Conservation (phyloP, 2,797 vertebrate species). For the Orientallactaga sibirica region DNA sequence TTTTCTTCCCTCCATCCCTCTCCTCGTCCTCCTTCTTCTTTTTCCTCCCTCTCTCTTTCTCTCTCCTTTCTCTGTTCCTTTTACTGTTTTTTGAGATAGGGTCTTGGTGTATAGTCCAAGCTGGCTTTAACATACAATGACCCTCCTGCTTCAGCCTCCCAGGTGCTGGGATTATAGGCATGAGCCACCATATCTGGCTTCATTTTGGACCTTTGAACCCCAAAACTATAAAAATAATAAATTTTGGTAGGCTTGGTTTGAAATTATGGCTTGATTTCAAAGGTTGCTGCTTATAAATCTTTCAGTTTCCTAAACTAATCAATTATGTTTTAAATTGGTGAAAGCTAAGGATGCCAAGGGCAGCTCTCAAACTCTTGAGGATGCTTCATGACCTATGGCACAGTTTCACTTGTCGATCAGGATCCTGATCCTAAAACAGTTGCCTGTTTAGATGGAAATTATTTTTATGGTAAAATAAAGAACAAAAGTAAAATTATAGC, state of each 20-base stretch:
- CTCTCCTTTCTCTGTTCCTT: neutral
- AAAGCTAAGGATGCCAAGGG: slow-evolving; percentile 51
- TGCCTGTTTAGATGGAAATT: slow-evolving; percentile 61
- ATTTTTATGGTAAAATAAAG: slow-evolving; percentile 56
- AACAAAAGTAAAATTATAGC: slow-evolving; percentile 70
- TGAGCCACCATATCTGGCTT: too few relatives aligned
- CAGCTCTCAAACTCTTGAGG: slow-evolving; percentile 14
- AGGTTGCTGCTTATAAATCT: slow-evolving; percentile 29
- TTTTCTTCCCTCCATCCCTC: neutral
- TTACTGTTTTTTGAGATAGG: neutral
- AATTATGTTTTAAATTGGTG: slow-evolving; percentile 7
- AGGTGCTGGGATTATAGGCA: neutral
- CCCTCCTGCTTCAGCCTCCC: neutral
- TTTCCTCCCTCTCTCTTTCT: neutral
- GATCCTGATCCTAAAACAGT: slow-evolving; percentile 14
- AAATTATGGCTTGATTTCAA: slow-evolving; percentile 42
- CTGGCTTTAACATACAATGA: neutral
- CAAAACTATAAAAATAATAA: slow-evolving; percentile 28
- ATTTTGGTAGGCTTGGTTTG: slow-evolving; percentile 5
- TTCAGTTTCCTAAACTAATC: slow-evolving; percentile 31
- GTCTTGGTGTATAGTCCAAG: neutral
- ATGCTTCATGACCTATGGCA: neutral
- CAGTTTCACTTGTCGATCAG: slow-evolving; percentile 31
- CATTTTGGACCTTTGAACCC: slow-evolving; percentile 30
- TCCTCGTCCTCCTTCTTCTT: neutral